Base-by-base conservation (phyloP, 2,797 vertebrate species). In the Dendrocincla tyrannina region DNA sequence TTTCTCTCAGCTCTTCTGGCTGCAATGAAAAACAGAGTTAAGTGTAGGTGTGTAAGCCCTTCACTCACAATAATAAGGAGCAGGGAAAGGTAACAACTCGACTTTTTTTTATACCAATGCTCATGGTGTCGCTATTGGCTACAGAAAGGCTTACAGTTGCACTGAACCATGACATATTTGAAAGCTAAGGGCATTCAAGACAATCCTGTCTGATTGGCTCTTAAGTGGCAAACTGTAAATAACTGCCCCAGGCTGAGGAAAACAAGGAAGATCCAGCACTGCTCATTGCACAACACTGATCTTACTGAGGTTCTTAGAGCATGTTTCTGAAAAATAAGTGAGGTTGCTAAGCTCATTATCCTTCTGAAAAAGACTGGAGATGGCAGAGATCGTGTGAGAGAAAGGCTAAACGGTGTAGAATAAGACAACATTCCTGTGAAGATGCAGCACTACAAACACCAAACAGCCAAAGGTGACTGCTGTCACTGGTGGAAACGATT, bases 1-100 rank as follows among this genome's bases (percentile, higher is more conserved):
- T 99, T 95, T 99, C 99, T 94, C 99, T 98, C 83, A 99, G 97
- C 66, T 99, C 99, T 96, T 99, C 99, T 3, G 98, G 98, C 99
- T 99, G 97, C 30, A 91, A 96, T 56, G 42, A 92, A 73, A 98
- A 95, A 39, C 44, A 11, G 37, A 92, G 14, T 93, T 73, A 94
- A 94, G 28, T 11, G n/a, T 9, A 33, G 10, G 17, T n/a, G 15
- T 67, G 46, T 22, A 37, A 56, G 37, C 32, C 35, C 68, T 37
- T 68, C 9, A 5, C 11, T 16, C 9, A 5, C 33, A 68, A 5
- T 19, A 49, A 41, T 15, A 49, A 44, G n/a, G n/a, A 41, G 33
- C 0, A 35, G 20, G 18, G 11, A 77, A 89, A 76, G n/a, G 32
- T 25, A 90, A 91, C 27, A 11, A 32, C 25, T 58, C 1, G 1